Evolutionary conservation across 2,888 invertebrate species (phyloP).

Genomic region (Anthophora plumipes): DNA sequence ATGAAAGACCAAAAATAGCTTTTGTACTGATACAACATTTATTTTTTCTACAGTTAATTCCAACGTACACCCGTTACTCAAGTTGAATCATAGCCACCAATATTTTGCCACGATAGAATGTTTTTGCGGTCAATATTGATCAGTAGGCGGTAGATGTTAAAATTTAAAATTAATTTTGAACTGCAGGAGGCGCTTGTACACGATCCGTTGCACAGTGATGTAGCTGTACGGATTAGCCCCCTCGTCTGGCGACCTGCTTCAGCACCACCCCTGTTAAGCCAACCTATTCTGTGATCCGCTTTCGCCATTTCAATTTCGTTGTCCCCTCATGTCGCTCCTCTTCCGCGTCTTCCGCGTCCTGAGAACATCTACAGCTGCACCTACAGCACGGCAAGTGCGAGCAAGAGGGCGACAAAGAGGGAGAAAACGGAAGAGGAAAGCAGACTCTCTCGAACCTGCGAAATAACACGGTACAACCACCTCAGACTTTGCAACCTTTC

Average conservation of each 20-base stretch:
- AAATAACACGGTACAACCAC: constrained; percentile 53
- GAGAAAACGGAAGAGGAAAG: constrained; percentile 6
- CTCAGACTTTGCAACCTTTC: constrained; percentile 65
- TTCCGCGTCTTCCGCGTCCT: constrained; percentile 73
- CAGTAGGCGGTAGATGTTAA: constrained; percentile 41
- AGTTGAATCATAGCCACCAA: neutral
- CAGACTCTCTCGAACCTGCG: constrained; percentile 38
- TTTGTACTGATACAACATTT: neutral
- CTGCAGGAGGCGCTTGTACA: constrained; percentile 43
- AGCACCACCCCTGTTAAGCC: constrained; percentile 73
- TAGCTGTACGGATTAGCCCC: constrained; percentile 68
- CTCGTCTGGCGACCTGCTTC: constrained; percentile 70
- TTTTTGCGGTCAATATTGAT: constrained; percentile 50
- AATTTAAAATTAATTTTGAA: constrained; percentile 70
- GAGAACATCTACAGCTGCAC: constrained; percentile 78
- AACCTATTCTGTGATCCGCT: constrained; percentile 81
- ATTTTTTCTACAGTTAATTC: neutral
- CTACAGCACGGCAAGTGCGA: constrained; percentile 47
- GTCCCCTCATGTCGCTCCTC: constrained; percentile 74
- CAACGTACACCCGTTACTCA: neutral
- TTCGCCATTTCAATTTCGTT: constrained; percentile 82
- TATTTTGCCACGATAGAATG: neutral
- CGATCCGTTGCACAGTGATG: constrained; percentile 62
- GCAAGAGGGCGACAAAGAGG: neutral
- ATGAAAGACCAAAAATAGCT: too few species aligned